Evolutionary conservation across 2,888 invertebrate genomes (phyloP), one percentile per base, ranked within the genome.

Genomic region (Mesodorylaimus sp.): DNA sequence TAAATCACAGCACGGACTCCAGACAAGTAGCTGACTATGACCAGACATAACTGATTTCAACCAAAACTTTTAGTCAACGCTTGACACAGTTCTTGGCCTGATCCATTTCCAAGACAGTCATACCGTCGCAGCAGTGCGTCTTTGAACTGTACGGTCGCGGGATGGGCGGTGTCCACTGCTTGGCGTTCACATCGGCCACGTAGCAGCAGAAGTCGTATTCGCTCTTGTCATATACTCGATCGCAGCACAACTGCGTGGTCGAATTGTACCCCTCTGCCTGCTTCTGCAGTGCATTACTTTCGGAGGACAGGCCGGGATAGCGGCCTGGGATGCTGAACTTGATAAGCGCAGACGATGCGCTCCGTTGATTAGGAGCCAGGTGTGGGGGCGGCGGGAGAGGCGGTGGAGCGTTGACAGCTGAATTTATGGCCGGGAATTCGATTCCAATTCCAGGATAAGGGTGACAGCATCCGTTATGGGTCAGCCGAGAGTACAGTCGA

Each of bases 121-220:
- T n/a, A n/a, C n/a, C n/a, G n/a, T 46, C 47, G 47, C 48, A 48
- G 29, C 48, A 48, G 23, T 48, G 48, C 3, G 23, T 46, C 3
- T 47, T 24, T 5, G 48, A 47, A 3, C 28, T 24, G 29, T 41
- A 48, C 5, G 48, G 48, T 21, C 26, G 24, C 27, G 48, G 48
- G 3, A 19, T 23, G 3, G 48, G 48, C 7, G 5, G 3, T 5
- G 28, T 29, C 19, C 3, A 5, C 19, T 27, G 3, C 21, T 45
- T 45, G 3, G 3, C 3, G n/a, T 44, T 46, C n/a, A 42, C 43
- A 29, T 50, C 47, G 21, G 16, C 36, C 2, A 50, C 50, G 27
- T 49, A 50, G 32, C 50, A 50, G 25, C 50, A 50, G 13, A 38
- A 16, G 41, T 50, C 50, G 21, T 37, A 49, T 19, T 38, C 16